These are phyloP conservation scores for Zeus faber DNA, from an alignment of 2,113 vertebrate genomes.

Conservation along the genomic window DNA sequence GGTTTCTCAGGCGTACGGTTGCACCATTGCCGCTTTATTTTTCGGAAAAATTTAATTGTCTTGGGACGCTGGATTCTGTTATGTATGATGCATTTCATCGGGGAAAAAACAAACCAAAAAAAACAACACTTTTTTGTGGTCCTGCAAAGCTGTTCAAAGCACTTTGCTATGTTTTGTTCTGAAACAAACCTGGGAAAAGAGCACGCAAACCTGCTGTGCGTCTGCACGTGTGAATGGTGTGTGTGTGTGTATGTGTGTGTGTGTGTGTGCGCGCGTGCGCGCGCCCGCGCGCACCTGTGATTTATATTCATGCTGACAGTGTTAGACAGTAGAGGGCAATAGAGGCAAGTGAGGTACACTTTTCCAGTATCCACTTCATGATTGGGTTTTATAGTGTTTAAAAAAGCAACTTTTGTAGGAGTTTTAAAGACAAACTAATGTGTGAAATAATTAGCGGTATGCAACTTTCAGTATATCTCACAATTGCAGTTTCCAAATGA, in stretches of 20 bases:
- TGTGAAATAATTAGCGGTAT: too few relatives aligned
- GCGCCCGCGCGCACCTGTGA: background rate
- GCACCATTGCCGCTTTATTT: too few relatives aligned
- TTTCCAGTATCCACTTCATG: background rate
- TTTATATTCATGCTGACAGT: constrained; percentile 17
- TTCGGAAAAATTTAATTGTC: too few relatives aligned
- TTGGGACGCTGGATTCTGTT: too few relatives aligned
- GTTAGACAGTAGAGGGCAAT: constrained; percentile 33
- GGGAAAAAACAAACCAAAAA: too few relatives aligned
- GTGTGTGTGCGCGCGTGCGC: background rate
- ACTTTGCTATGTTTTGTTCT: background rate
- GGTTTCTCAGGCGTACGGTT: too few relatives aligned
- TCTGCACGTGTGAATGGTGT: background rate
- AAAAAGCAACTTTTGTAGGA: too few relatives aligned
- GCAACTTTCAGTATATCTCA: too few relatives aligned
- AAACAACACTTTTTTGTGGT: background rate
- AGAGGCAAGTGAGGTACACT: constrained; percentile 19
- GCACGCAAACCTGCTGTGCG: background rate
- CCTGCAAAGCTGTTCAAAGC: background rate
- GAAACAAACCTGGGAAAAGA: background rate
- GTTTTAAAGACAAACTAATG: too few relatives aligned
- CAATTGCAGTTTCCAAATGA: too few relatives aligned
- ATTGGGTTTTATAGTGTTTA: constrained; percentile 1
- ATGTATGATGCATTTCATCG: too few relatives aligned
- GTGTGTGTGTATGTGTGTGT: background rate